Base-by-base conservation (phyloP, 1,140 invertebrate genomes). In the Papilio glaucus region DNA sequence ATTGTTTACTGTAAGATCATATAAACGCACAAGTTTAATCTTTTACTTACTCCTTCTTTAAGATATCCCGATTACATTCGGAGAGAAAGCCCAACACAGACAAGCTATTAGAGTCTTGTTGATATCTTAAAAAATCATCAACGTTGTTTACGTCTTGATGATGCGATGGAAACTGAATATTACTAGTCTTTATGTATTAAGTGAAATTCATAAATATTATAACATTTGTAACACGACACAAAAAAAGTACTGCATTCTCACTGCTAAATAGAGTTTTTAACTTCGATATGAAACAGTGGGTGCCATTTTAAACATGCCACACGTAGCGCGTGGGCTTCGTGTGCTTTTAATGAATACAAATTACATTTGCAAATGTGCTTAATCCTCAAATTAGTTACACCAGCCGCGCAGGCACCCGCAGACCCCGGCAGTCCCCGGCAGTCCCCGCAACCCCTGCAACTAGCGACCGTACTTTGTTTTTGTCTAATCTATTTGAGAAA, bases 331-430 rank as follows among this genome's bases (percentile, higher is more conserved):
- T 71, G 77, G 53, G 79, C 63, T 81, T 74, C 74, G 78, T 77
- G 75, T 75, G 77, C 80, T 86, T 86, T 88, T 87, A 89, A 89
- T 88, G 84, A 88, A 91, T 89, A 91, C 83, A 91, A 91, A 89
- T 89, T 85, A 89, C 84, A 79, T 88, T 90, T 86, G 86, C 85
- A 88, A 89, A 91, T 88, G 81, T 85, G 81, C 81, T 82, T 90
- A 90, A 90, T 90, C 87, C 87, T 75, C 75, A 87, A 87, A 90
- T 90, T 89, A 90, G 88, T 90, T 84, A 78, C 82, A 77, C 70
- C 69, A 74, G 75, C 73, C 77, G 73, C 77, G 75, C 78, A 74
- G 71, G 78, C 79, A 71, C n/a, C 63, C 76, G 69, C 76, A 69
- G 41, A 62, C 75, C 76, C 72, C 76, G 73, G 73, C 77, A 77